A percentile compares a stretch with the other conserved stretches of the same genome.
Evolutionary conservation across 2,113 vertebrate genomes (phyloP).

Genomic region (Gallinago undulata): DNA sequence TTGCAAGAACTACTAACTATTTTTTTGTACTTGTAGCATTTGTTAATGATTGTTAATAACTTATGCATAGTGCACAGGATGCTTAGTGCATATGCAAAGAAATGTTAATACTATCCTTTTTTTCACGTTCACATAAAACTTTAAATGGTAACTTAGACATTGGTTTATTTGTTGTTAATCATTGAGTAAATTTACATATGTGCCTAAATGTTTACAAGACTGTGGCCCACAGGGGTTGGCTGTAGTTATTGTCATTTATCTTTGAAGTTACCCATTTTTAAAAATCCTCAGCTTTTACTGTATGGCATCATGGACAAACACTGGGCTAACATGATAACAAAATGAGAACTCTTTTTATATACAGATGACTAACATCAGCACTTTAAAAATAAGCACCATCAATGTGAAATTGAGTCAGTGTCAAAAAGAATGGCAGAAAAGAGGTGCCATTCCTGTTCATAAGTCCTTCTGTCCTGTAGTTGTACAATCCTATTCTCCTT

Average conservation of each 20-base stretch:
- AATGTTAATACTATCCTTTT: not conserved
- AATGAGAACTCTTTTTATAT: not conserved
- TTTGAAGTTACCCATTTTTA: not conserved
- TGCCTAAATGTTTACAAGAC: constrained; percentile 20
- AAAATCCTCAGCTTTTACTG: not conserved
- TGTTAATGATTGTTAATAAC: not conserved
- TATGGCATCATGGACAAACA: not conserved
- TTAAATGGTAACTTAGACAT: not conserved
- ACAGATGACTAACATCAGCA: not conserved
- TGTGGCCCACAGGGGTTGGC: not conserved
- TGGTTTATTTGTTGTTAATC: constrained; percentile 17
- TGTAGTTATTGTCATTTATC: not conserved
- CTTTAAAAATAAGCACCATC: constrained; percentile 1
- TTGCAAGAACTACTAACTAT: constrained; percentile 15
- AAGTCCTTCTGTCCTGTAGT: not conserved
- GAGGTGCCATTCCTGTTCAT: not conserved
- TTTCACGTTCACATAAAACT: not conserved
- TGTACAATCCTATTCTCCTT: not conserved
- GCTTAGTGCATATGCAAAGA: not conserved
- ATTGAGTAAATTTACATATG: not conserved
- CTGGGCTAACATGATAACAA: not conserved
- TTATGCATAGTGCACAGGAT: not conserved
- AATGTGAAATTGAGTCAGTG: not conserved
- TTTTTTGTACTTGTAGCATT: constrained; percentile 23
- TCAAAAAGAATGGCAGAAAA: not conserved